phyloP scores from a whole-genome alignment of 2,113 vertebrate genomes.

The Nesoenas mayeri region DNA sequence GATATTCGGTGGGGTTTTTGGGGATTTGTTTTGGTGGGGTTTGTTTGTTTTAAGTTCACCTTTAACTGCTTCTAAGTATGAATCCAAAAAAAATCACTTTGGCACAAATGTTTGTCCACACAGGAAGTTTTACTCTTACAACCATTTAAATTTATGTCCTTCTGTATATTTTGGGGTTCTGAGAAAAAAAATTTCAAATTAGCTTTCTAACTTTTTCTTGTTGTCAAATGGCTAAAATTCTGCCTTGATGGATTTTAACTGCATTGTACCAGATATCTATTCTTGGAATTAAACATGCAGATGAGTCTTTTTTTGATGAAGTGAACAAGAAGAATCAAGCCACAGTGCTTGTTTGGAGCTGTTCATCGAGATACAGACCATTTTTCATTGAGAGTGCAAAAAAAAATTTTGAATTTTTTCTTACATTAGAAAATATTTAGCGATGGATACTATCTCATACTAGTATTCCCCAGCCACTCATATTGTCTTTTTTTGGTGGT shows the following conservation, averaged over 20 bases:
- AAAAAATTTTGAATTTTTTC: neutral
- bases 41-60: neutral
- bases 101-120: neutral
- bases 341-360: neutral
- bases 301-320: neutral
- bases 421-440: neutral
- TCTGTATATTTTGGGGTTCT: neutral
- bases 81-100: neutral
- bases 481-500: neutral
- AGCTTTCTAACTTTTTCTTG: neutral
- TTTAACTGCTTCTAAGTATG: neutral
- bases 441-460: neutral
- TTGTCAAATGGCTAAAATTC: neutral
- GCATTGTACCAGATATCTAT: neutral
- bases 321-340: neutral
- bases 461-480: neutral
- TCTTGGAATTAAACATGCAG: constrained; percentile 25
- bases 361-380: neutral
- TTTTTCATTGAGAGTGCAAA: neutral
- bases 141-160: neutral
- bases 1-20: accelerated
- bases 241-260: neutral
- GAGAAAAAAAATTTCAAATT: neutral
- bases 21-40: neutral
- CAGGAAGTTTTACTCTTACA: neutral